These are phyloP conservation scores for Chelon auratus DNA, from an alignment of 2,797 vertebrate species.

Conservation along the genomic window DNA sequence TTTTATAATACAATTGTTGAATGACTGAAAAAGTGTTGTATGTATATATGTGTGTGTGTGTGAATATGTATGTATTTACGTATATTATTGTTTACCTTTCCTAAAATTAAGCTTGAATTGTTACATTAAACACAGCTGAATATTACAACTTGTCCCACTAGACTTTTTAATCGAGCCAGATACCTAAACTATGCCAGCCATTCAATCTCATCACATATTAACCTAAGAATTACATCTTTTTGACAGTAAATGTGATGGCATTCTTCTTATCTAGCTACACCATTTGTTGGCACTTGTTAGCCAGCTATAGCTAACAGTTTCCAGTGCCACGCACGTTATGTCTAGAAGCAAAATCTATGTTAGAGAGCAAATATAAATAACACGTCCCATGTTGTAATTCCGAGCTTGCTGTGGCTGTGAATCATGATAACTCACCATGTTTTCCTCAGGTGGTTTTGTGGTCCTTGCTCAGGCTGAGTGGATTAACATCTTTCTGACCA, in stretches of 20 bases:
- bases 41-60: no score
- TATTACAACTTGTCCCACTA: not conserved
- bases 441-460: conserved; percentile 51
- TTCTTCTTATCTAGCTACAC: no score
- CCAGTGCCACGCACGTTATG: not conserved
- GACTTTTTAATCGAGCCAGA: not conserved
- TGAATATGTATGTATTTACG: no score
- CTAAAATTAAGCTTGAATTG: not conserved
- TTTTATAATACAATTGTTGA: not conserved
- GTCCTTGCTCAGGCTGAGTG: conserved; percentile 51
- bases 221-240: not conserved
- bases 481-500: conserved; percentile 66
- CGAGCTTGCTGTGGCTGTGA: not conserved
- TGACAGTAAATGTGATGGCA: not conserved
- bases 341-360: not conserved
- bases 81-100: not conserved
- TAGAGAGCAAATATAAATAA: not conserved
- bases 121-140: not conserved
- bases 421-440: conserved; percentile 77
- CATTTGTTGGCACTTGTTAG: not conserved
- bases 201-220: not conserved
- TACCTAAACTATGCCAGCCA: not conserved
- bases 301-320: not conserved
- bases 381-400: not conserved
- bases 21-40: no score